Percentiles rank a stretch among this genome's conserved stretches.
These are phyloP conservation scores for Cheilosia variabilis DNA, from an alignment of 2,888 invertebrate genomes.

Conservation along the genomic window DNA sequence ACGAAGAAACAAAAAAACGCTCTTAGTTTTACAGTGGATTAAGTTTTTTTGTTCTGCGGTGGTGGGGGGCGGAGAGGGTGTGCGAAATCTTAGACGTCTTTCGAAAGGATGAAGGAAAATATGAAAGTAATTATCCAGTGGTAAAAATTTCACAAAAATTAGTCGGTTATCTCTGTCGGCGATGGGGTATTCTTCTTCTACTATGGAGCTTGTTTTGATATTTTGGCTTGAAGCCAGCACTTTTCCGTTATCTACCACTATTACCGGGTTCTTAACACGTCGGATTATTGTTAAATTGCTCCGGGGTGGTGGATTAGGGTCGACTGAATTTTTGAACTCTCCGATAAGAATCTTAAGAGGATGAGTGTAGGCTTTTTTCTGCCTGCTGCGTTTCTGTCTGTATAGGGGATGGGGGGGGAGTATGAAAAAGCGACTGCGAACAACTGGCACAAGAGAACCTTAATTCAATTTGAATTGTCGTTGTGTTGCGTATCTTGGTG, in stretches of 20 bases:
- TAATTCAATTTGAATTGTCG: slow-evolving; percentile 71
- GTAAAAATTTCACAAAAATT: slow-evolving; percentile 69
- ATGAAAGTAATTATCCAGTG: slow-evolving; percentile 63
- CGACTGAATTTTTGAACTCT: slow-evolving; percentile 65
- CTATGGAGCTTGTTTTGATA: slow-evolving; percentile 49
- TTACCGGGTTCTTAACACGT: slow-evolving; percentile 74
- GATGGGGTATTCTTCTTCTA: slow-evolving; percentile 9
- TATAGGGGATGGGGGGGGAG: neutral
- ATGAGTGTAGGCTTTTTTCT: slow-evolving; percentile 7
- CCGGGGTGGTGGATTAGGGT: slow-evolving; percentile 44
- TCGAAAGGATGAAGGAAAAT: slow-evolving; percentile 20
- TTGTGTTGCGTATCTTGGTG: slow-evolving; percentile 62
- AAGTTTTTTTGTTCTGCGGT: slow-evolving; percentile 43
- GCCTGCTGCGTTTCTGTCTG: slow-evolving; percentile 17
- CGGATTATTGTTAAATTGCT: slow-evolving; percentile 70
- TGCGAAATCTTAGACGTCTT: slow-evolving; percentile 35
- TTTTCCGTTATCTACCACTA: slow-evolving; percentile 64
- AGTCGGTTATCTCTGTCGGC: slow-evolving; percentile 56
- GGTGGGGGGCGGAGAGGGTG: neutral
- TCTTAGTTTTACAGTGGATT: slow-evolving; percentile 51
- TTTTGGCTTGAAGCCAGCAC: slow-evolving; percentile 66
- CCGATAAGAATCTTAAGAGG: slow-evolving; percentile 60
- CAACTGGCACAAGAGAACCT: slow-evolving; percentile 54
- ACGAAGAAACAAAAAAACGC: slow-evolving; percentile 2
- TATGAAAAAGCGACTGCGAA: neutral